Conservation (phyloP, 2,113 vertebrate genomes). For the Nettapus auritus region DNA sequence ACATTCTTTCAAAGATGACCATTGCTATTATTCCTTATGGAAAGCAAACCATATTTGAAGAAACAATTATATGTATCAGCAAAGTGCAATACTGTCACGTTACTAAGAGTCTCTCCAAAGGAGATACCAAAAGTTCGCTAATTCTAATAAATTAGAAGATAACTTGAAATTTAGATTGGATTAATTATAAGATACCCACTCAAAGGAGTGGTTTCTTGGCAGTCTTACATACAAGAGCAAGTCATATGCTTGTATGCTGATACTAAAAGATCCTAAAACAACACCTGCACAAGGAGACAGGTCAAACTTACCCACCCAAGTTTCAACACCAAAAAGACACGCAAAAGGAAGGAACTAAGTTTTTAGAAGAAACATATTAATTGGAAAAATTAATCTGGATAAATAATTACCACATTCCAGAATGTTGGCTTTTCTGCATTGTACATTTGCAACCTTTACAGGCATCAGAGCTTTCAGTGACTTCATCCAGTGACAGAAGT, state of each 20-base stretch:
- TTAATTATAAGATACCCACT: background rate
- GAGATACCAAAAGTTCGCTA: slow-evolving; percentile 16
- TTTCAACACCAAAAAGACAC: background rate
- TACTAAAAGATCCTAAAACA: background rate
- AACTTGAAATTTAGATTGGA: background rate
- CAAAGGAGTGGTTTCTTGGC: background rate
- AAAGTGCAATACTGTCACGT: background rate
- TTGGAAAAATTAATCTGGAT: background rate
- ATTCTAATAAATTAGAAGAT: slow-evolving; percentile 48
- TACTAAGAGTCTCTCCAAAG: background rate
- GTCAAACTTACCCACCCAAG: background rate
- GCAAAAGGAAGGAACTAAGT: background rate
- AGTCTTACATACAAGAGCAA: background rate
- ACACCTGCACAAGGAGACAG: background rate
- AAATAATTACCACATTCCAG: background rate
- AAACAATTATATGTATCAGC: background rate
- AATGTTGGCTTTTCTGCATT: background rate
- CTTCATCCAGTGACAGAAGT: background rate
- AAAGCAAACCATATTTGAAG: slow-evolving; percentile 4
- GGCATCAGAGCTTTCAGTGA: background rate
- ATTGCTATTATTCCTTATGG: background rate
- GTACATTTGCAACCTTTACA: background rate
- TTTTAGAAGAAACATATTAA: background rate
- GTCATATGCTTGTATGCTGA: background rate
- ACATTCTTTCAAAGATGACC: background rate